Conservation (phyloP, 2,888 invertebrate genomes). For the Philonicus albiceps region DNA sequence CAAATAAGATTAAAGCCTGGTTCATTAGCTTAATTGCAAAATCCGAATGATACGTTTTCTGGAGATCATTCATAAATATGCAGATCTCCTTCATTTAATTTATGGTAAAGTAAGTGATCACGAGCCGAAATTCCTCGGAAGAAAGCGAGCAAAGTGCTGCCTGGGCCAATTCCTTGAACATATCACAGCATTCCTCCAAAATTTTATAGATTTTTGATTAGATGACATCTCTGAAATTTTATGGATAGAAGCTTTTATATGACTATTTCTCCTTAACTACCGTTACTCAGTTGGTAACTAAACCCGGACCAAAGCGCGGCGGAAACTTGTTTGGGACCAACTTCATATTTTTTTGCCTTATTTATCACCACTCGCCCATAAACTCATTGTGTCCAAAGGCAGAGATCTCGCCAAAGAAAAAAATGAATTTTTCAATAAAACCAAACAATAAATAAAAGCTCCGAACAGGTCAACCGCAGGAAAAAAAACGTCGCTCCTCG, state of each 20-base stretch:
- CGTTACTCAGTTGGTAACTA: slow-evolving; percentile 40
- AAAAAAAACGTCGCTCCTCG: slow-evolving; percentile 4
- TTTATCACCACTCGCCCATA: slow-evolving; percentile 24
- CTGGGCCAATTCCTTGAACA: background rate
- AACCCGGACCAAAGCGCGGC: background rate
- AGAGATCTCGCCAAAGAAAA: background rate
- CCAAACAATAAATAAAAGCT: slow-evolving; percentile 41
- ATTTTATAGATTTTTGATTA: slow-evolving; percentile 27
- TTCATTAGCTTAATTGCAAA: background rate
- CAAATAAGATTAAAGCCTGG: background rate
- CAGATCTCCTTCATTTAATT: background rate
- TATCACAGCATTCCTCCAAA: background rate
- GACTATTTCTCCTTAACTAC: slow-evolving; percentile 33
- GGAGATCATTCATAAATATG: background rate
- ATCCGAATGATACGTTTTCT: background rate
- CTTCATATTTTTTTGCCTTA: background rate
- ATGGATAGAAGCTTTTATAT: slow-evolving; percentile 7
- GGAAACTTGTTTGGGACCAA: background rate
- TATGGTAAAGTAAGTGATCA: background rate
- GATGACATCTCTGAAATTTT: background rate
- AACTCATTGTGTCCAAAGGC: slow-evolving; percentile 30
- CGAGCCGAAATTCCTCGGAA: background rate
- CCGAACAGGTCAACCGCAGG: slow-evolving; percentile 15
- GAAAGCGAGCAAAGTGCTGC: background rate
- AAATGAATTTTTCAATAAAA: slow-evolving; percentile 28